Percentiles rank a stretch among this genome's conserved stretches.
These are phyloP conservation scores for Dicyrtomina minuta DNA, from an alignment of 2,888 invertebrate genomes.

Conservation along the genomic window DNA sequence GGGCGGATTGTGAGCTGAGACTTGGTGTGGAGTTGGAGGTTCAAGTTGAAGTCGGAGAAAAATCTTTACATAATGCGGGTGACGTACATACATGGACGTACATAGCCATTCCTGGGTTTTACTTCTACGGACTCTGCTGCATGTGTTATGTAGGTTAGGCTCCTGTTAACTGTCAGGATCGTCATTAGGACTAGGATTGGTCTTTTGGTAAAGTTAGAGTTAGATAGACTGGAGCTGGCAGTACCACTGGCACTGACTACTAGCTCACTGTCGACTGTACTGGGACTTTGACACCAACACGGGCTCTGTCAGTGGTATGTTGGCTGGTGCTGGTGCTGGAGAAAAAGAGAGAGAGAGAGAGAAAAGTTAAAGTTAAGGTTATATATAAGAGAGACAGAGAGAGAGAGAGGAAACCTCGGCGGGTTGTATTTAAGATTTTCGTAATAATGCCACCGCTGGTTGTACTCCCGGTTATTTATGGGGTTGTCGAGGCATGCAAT, in stretches of 20 bases:
- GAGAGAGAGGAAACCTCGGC: constrained; percentile 49
- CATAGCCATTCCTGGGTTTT: too few species aligned
- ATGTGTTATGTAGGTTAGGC: too few species aligned
- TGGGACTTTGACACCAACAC: background rate
- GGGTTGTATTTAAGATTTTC: constrained; percentile 53
- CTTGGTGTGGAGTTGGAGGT: too few species aligned
- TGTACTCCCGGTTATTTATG: constrained; percentile 53
- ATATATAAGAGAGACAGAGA: background rate
- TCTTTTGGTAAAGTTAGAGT: background rate
- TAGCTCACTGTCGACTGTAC: background rate
- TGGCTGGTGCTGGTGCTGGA: background rate
- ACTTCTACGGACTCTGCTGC: too few species aligned
- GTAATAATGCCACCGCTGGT: constrained; percentile 52
- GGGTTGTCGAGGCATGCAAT: constrained; percentile 54
- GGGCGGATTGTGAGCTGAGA: too few species aligned
- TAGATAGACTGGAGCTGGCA: background rate
- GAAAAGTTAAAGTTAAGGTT: background rate
- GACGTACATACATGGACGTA: too few species aligned
- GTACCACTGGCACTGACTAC: background rate
- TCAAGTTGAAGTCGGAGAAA: too few species aligned
- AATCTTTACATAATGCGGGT: too few species aligned
- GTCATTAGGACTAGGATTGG: background rate
- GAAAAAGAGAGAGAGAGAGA: constrained; percentile 8
- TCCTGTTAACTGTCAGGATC: too few species aligned
- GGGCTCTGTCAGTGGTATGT: background rate